Base-by-base conservation (phyloP, 1,140 invertebrate species). In the Apis florea region DNA sequence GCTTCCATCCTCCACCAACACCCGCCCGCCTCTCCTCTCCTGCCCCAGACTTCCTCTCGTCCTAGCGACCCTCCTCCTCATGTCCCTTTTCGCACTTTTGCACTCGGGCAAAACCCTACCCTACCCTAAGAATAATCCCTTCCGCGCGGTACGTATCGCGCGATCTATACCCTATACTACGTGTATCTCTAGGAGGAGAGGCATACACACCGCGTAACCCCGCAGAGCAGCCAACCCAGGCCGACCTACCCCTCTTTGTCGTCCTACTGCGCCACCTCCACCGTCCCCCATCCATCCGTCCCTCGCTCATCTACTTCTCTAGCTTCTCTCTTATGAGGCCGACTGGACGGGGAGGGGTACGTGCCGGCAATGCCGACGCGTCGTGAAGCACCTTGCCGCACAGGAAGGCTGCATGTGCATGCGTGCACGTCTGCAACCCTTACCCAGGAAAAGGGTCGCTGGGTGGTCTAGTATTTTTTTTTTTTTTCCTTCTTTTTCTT, bases 71-170 rank as follows among this genome's bases (percentile, higher is more conserved):
- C 87, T 80, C 61, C 79, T 76, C 82, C 80, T 85, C 78, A 69
- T 72, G 69, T 84, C 70, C 76, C 86, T 91, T 90, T 91, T 90
- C 91, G 89, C 90, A 91, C 90, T 91, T 90, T 89, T 88, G 79
- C 89, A 83, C 84, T 82, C 85, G 86, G 71, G 85, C 83, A 89
- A 90, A 90, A 82, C 89, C 84, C 88, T 88, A 85, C 84, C 84
- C 82, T 86, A 85, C 83, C 85, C 85, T 89, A 90, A 90, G 89
- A 90, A 90, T 87, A 89, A 90, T 88, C 89, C 88, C 85, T 82
- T 80, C 74, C 83, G 82, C 83, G 79, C 78, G 68, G 76, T 89
- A 85, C 31, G 0, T 89, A 85, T 90, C 89, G 88, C 82, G 75
- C 85, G 80, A 90, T 90, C 86, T 85, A 85, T 86, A 87, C 53